phyloP scores from a whole-genome alignment of 2,113 vertebrate genomes.

The Cryptotis parvus region DNA sequence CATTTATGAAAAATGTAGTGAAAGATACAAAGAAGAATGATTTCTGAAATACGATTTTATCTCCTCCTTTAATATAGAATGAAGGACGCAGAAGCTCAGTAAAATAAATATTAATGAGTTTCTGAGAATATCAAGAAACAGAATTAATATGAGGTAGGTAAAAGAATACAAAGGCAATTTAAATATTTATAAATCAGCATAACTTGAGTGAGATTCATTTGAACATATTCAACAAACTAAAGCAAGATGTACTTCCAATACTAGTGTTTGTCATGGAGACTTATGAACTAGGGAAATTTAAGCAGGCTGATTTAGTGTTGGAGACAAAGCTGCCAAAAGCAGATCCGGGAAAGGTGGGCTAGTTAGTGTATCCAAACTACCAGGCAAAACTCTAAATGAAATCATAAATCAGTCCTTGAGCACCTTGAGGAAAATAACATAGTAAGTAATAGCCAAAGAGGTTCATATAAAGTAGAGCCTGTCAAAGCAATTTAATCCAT shows the following conservation, averaged over 20 bases:
- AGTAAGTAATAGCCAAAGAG: slow-evolving; percentile 77
- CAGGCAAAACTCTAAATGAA: slow-evolving; percentile 74
- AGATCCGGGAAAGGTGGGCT: slow-evolving; percentile 62
- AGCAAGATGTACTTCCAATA: slow-evolving; percentile 54
- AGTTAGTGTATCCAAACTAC: slow-evolving; percentile 72
- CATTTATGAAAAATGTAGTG: slow-evolving; percentile 65
- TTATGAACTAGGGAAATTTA: slow-evolving; percentile 75
- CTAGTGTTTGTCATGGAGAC: slow-evolving; percentile 74
- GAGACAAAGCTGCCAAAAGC: slow-evolving; percentile 74
- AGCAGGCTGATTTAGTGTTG: slow-evolving; percentile 73
- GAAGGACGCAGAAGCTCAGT: slow-evolving; percentile 70
- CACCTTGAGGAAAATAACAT: slow-evolving; percentile 81
- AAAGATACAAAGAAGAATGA: slow-evolving; percentile 58
- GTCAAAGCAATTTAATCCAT: slow-evolving; percentile 76
- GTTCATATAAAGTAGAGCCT: slow-evolving; percentile 74
- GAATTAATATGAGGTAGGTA: slow-evolving; percentile 88
- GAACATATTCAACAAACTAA: slow-evolving; percentile 79
- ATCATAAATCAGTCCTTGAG: slow-evolving; percentile 73
- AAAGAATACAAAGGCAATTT: slow-evolving; percentile 87
- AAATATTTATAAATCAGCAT: slow-evolving; percentile 88
- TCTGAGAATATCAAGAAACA: slow-evolving; percentile 85
- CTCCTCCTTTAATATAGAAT: slow-evolving; percentile 74
- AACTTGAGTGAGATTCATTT: slow-evolving; percentile 77
- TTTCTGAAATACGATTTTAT: slow-evolving; percentile 68
- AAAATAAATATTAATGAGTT: slow-evolving; percentile 88